Evolutionary conservation across 2,113 vertebrate species (phyloP).

Genomic region (Corythaixoides concolor): DNA sequence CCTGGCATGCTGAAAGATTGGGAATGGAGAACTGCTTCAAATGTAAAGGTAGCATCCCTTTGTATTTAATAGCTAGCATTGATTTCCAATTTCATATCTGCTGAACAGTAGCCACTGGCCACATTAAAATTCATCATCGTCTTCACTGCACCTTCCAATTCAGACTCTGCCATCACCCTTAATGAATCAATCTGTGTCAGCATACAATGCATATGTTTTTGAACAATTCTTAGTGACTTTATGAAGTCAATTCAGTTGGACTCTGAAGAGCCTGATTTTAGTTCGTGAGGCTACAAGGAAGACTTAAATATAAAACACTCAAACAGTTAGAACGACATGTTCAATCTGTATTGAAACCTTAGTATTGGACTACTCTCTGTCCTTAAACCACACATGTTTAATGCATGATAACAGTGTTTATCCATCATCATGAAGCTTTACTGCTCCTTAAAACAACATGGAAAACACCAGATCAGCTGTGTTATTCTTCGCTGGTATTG

Average conservation of each 20-base stretch:
- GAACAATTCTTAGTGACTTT: background rate
- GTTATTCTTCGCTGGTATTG: background rate
- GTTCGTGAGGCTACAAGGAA: background rate
- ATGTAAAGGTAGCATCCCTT: slow-evolving; percentile 8
- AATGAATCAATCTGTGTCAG: slow-evolving; percentile 28
- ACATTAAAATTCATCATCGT: slow-evolving; percentile 57
- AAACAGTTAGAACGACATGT: background rate
- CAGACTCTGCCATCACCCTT: background rate
- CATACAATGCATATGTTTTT: background rate
- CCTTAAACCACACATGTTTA: slow-evolving; percentile 30
- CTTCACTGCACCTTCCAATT: slow-evolving; percentile 39
- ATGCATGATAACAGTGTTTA: slow-evolving; percentile 9
- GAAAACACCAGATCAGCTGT: background rate
- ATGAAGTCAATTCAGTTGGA: slow-evolving; percentile 17
- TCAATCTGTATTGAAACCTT: slow-evolving; percentile 26
- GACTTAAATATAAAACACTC: background rate
- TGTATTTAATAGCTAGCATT: slow-evolving; percentile 53
- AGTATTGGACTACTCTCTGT: background rate
- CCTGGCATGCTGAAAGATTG: background rate
- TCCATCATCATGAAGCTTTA: slow-evolving; percentile 11
- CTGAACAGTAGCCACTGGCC: slow-evolving; percentile 34
- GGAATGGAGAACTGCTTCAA: slow-evolving; percentile 5
- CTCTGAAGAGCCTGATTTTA: background rate
- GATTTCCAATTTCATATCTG: slow-evolving; percentile 64
- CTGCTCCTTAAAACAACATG: background rate